A percentile compares a stretch with the other conserved stretches of the same genome.
Evolutionary conservation across 1,140 invertebrate species (phyloP).

Genomic region (Cherax quadricarinatus): DNA sequence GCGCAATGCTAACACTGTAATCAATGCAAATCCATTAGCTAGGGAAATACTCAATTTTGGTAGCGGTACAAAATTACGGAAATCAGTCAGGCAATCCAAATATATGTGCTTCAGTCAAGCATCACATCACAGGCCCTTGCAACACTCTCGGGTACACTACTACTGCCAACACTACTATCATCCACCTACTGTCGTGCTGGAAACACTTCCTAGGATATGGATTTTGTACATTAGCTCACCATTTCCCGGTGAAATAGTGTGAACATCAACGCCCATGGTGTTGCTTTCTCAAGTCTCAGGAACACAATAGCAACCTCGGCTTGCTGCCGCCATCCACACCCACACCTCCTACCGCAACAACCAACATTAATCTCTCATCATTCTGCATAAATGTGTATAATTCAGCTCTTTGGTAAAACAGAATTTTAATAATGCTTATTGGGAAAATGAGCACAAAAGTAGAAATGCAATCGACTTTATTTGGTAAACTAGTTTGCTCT

Average conservation of each 20-base stretch:
- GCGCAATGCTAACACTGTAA: no score
- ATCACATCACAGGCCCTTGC: background rate
- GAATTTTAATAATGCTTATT: no score
- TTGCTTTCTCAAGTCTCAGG: background rate
- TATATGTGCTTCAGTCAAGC: background rate
- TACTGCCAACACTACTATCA: no score
- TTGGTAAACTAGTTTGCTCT: background rate
- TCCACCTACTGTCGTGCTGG: no score
- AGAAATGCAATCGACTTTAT: background rate
- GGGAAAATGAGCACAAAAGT: no score
- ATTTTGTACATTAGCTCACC: background rate
- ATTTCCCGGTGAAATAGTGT: conserved; percentile 2
- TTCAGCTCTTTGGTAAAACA: no score
- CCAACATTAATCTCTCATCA: no score
- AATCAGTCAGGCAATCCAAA: background rate
- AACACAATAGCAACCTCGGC: background rate
- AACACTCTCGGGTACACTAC: background rate
- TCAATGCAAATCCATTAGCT: background rate
- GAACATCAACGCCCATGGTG: background rate
- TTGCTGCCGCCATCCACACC: background rate
- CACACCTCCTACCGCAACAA: no score
- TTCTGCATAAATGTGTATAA: no score
- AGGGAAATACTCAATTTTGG: background rate
- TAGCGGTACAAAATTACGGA: background rate
- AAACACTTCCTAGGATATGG: no score